phyloP scores from a whole-genome alignment of 2,888 invertebrate genomes.

The Linhomoeus sp. region DNA sequence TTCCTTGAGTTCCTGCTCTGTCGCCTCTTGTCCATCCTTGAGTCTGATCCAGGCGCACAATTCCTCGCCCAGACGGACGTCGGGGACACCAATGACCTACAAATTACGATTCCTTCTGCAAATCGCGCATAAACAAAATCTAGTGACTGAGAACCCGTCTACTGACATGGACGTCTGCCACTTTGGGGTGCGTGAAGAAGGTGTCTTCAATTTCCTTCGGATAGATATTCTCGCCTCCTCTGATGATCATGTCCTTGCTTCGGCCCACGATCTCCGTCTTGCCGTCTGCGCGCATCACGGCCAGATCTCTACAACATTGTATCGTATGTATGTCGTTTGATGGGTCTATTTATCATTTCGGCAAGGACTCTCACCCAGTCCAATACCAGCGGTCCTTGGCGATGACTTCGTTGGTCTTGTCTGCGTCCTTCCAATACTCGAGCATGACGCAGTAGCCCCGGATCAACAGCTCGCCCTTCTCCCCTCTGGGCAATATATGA shows the following conservation, averaged over 20 bases:
- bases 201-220: conserved; percentile 37
- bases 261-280: conserved; percentile 36
- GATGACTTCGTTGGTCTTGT: conserved; percentile 48
- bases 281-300: conserved; percentile 34
- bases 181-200: conserved; percentile 33
- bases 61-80: conserved; percentile 37
- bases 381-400: conserved; percentile 52
- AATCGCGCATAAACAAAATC: too few relatives aligned
- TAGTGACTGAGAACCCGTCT: too few relatives aligned
- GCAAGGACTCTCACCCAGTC: conserved; percentile 57
- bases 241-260: conserved; percentile 36
- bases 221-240: conserved; percentile 40
- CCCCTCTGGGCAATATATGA: conserved; percentile 46
- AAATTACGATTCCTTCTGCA: too few relatives aligned
- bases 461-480: conserved; percentile 51
- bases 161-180: conserved; percentile 34
- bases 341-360: too few relatives aligned
- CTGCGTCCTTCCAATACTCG: conserved; percentile 57
- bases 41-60: conserved; percentile 40
- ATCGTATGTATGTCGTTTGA: too few relatives aligned
- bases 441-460: conserved; percentile 58
- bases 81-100: conserved; percentile 35
- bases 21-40: conserved; percentile 37
- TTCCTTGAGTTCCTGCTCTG: conserved; percentile 40
- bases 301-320: conserved; percentile 29